phyloP scores from a whole-genome alignment of 2,797 vertebrate genomes.

The Galaxias olidus region DNA sequence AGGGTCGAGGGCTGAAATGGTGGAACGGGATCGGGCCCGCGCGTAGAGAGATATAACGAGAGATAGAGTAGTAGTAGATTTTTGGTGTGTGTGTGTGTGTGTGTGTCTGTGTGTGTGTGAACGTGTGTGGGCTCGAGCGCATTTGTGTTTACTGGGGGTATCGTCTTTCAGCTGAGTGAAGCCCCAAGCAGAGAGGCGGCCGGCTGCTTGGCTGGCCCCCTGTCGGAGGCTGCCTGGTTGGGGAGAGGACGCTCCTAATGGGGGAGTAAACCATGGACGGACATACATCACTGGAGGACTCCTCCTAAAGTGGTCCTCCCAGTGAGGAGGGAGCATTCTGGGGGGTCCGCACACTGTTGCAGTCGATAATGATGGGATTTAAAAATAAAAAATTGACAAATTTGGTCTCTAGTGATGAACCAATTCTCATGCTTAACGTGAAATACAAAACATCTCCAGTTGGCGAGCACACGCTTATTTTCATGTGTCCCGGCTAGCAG shows the following conservation, averaged over 20 bases:
- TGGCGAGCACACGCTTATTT: neutral
- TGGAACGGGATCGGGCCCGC: no score
- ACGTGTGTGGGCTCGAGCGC: neutral
- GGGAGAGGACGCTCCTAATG: conserved; percentile 30
- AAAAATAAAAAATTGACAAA: neutral
- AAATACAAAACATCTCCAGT: neutral
- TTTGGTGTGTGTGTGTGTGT: conserved; percentile 11
- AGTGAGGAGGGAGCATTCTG: neutral
- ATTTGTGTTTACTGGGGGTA: neutral
- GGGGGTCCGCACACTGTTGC: neutral
- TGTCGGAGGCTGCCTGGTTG: conserved; percentile 29
- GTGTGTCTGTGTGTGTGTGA: neutral
- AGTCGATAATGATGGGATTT: neutral
- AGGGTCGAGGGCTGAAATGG: no score
- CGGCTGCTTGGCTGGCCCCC: conserved; percentile 13
- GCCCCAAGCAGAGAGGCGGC: conserved; percentile 17
- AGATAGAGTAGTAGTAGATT: no score
- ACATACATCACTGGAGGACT: conserved; percentile 47
- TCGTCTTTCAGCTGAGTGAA: conserved; percentile 49
- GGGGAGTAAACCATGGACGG: conserved; percentile 38
- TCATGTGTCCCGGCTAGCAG: conserved; percentile 9
- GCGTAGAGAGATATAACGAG: no score
- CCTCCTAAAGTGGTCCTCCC: neutral
- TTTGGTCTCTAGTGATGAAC: neutral
- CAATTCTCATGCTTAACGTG: no score